Base-by-base conservation (phyloP, 2,797 vertebrate genomes). In the Huso huso region DNA sequence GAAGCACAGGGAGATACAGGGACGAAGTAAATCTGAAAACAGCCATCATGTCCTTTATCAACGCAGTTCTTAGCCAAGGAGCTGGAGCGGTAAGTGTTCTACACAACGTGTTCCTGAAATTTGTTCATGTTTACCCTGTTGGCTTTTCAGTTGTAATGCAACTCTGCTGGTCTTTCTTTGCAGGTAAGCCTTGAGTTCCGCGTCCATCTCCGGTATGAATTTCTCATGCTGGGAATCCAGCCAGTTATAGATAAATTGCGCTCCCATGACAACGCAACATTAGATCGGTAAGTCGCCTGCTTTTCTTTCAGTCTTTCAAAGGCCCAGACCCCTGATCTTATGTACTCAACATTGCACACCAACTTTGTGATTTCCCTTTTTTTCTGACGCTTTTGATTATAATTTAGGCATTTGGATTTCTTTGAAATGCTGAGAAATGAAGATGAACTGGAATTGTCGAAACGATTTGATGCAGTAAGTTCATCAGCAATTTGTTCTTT, bases 31-130 rank as follows among this genome's bases (percentile, higher is more conserved):
- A 83, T 85, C 88, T 99, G 73, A 99, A 99, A 86, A 99, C 96
- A 1, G 95, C 97, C 72, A 98, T 99, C 84, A 99, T 99, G 97
- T 99, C 95, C 74, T 99, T 99, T 82, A 98, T 99, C 77, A 99
- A 99, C 0, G 97, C 97, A 0, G 94, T 98, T 73, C 89, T 99
- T 69, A 99, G 96, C 77, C 95, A 98, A 84, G 97, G 96, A 2
- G 93, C 95, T 2, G 97, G 95, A 73, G 94, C 96, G 94, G 97
- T 99, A 81, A 91, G 88, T 8, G 7, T 8, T 15, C 3, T 15
- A 5, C 37, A 37, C 37, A 37, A 37, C 37, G 5, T 37, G 37
- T 37, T 37, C 37, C 37, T 37, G 3, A 37, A 37, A 37, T 37
- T 37, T 37, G 37, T 37, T 37, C 37, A 37, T 5, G 37, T 37